Conservation (phyloP, 2,888 invertebrate genomes). For the Teleogryllus oceanicus region DNA sequence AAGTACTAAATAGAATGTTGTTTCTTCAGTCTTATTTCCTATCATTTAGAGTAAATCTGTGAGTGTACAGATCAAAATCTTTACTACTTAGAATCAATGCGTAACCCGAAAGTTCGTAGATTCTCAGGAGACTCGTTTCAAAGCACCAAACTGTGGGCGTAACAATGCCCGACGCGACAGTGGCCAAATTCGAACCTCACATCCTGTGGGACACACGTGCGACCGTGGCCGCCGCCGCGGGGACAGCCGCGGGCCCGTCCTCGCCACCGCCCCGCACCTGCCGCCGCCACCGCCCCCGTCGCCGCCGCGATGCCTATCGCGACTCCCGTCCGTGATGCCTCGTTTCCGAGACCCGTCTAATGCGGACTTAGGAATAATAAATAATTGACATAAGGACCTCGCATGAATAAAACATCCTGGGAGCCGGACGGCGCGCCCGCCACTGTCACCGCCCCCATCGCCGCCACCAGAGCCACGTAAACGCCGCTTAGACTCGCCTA, state of each 20-base stretch:
- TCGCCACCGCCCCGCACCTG: conserved; percentile 4
- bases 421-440: not conserved
- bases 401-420: not conserved
- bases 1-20: too few relatives aligned
- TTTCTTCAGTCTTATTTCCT: too few relatives aligned
- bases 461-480: not conserved
- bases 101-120: too few relatives aligned
- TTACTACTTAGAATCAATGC: too few relatives aligned
- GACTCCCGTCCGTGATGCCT: not conserved
- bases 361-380: conserved; percentile 18
- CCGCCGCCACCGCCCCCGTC: not conserved
- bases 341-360: conserved; percentile 10
- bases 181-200: too few relatives aligned
- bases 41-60: too few relatives aligned
- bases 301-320: not conserved
- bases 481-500: not conserved
- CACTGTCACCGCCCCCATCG: not conserved
- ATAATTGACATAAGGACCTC: conserved; percentile 10
- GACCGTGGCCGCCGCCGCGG: too few relatives aligned
- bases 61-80: too few relatives aligned
- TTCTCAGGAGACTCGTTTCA: too few relatives aligned
- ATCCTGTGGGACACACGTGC: too few relatives aligned
- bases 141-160: too few relatives aligned
- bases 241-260: not conserved
- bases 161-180: too few relatives aligned